phyloP scores from a whole-genome alignment of 2,888 invertebrate genomes.

The Leptinotarsa tumamoca region DNA sequence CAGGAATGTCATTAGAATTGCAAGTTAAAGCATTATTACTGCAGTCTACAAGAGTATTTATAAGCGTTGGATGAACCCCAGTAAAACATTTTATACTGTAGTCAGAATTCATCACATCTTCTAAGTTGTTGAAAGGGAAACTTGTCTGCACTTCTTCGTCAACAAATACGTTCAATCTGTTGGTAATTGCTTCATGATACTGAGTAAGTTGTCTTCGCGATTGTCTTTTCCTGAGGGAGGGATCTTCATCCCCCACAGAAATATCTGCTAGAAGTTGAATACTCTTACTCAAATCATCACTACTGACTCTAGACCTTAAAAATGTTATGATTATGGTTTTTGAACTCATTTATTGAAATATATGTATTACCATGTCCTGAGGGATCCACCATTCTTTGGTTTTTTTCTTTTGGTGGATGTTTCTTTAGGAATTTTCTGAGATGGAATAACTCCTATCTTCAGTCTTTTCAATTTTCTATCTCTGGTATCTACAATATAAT shows the following conservation, averaged over 20 bases:
- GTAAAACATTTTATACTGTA: conserved; percentile 8
- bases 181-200: not conserved
- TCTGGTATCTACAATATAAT: conserved; percentile 6
- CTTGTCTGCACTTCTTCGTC: not conserved
- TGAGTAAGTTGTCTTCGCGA: too few species aligned
- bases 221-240: too few species aligned
- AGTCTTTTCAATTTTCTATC: not conserved
- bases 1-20: conserved; percentile 2
- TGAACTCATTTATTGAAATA: too few species aligned
- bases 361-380: too few species aligned
- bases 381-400: too few species aligned
- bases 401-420: not conserved
- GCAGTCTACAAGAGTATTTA: not conserved
- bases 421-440: not conserved
- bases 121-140: not conserved
- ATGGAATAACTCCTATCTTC: not conserved
- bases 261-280: too few species aligned
- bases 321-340: too few species aligned
- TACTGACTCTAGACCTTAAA: too few species aligned
- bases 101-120: not conserved
- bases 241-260: too few species aligned
- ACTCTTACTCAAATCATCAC: too few species aligned
- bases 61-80: not conserved
- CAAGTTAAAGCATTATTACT: not conserved
- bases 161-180: not conserved